Conservation (phyloP, 2,797 vertebrate genomes). For the Eremophila alpestris region DNA sequence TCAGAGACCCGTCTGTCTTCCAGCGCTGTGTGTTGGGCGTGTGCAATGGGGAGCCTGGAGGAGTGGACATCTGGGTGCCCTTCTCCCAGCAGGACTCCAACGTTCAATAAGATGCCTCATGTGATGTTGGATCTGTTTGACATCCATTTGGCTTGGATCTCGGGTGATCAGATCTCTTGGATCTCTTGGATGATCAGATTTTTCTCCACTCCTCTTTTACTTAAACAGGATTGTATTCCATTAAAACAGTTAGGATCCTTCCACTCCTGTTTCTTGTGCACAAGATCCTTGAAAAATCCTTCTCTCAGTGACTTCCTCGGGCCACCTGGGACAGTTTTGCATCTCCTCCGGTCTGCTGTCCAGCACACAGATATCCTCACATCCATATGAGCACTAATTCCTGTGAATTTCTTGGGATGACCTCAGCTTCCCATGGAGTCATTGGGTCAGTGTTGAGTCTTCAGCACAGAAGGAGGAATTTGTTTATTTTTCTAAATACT, state of each 20-base stretch:
- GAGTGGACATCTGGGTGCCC: not conserved
- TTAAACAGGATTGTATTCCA: not conserved
- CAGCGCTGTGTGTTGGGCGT: not conserved
- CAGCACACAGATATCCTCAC: not conserved
- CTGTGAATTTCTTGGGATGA: not conserved
- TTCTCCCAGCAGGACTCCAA: not conserved
- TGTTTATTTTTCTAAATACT: conserved; percentile 13
- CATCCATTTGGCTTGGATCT: not conserved
- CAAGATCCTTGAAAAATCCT: not conserved
- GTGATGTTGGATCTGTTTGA: not conserved
- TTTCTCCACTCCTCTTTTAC: not conserved
- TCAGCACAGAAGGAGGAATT: not conserved
- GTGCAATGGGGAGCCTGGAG: not conserved
- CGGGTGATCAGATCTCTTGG: not conserved
- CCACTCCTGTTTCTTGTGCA: not conserved
- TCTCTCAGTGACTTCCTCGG: not conserved
- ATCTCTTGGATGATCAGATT: not conserved
- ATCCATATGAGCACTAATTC: not conserved
- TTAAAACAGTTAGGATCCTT: not conserved
- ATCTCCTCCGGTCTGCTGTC: not conserved
- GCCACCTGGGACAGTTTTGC: not conserved
- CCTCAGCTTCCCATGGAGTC: not conserved
- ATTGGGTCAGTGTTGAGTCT: not conserved
- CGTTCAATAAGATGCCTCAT: accelerated
- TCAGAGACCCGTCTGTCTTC: conserved; percentile 30